Conservation (phyloP, 2,113 vertebrate genomes). For the Syngnathoides biaculeatus region DNA sequence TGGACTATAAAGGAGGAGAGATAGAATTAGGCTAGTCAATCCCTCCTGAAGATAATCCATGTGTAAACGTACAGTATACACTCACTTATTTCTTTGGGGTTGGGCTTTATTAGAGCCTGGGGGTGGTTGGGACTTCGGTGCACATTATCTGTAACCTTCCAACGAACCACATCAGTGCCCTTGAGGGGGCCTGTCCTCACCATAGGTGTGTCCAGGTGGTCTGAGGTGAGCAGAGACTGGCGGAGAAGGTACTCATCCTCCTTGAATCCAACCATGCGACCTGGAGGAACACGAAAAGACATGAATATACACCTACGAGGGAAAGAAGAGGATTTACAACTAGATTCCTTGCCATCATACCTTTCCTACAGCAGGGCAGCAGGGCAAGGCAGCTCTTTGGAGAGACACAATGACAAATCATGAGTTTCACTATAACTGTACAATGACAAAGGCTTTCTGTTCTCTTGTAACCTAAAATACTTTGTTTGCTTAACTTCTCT, state of each 20-base stretch:
- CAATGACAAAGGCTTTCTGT: background rate
- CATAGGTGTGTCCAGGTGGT: constrained; percentile 91
- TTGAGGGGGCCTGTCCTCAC: constrained; percentile 83
- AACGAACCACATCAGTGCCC: constrained; percentile 83
- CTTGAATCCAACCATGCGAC: constrained; percentile 91
- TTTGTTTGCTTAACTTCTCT: too few species aligned
- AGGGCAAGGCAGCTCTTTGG: constrained; percentile 85
- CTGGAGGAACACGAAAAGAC: constrained; percentile 56
- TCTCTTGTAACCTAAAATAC: too few species aligned
- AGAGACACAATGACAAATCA: constrained; percentile 21
- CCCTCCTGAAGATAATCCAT: too few species aligned
- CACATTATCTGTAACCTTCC: constrained; percentile 92
- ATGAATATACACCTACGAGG: background rate
- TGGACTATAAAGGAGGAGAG: constrained; percentile 72
- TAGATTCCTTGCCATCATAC: constrained; percentile 53
- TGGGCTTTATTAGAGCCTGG: constrained; percentile 66
- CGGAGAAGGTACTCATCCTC: constrained; percentile 92
- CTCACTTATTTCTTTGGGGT: constrained; percentile 82
- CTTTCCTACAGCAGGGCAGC: constrained; percentile 87
- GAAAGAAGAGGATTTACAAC: background rate
- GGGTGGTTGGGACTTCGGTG: constrained; percentile 73
- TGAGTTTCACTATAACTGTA: constrained; percentile 4
- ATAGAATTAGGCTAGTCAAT: background rate
- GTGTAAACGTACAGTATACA: background rate
- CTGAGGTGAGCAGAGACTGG: constrained; percentile 83